These are phyloP conservation scores for Brachycybe producta DNA, from an alignment of 2,888 invertebrate species.

Conservation along the genomic window DNA sequence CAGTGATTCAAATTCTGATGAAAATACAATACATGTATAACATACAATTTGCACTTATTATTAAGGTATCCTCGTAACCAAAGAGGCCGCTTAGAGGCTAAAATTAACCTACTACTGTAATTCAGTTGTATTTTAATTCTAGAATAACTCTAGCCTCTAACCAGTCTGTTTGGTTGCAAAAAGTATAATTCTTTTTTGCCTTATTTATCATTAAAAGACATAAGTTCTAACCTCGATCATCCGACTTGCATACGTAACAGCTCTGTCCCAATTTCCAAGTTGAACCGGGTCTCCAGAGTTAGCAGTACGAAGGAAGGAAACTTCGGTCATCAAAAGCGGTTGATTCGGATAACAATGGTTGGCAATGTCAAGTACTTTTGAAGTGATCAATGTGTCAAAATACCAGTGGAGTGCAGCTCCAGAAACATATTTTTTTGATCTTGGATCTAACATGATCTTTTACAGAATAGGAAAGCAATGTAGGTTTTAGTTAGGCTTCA, in stretches of 20 bases:
- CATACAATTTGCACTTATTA: no score
- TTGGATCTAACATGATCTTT: slow-evolving; percentile 31
- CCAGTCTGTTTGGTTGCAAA: no score
- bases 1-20: slow-evolving; percentile 13
- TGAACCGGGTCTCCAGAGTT: neutral
- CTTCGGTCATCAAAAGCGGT: slow-evolving; percentile 7
- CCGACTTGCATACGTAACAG: slow-evolving; percentile 1
- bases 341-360: slow-evolving; percentile 4
- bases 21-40: neutral
- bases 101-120: no score
- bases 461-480: no score
- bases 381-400: slow-evolving; percentile 47
- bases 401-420: slow-evolving; percentile 81
- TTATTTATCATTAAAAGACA: no score
- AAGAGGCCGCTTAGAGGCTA: no score
- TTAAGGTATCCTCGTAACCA: no score
- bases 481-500: no score
- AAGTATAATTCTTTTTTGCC: no score
- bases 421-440: slow-evolving; percentile 48
- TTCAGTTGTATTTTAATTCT: no score
- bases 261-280: slow-evolving; percentile 13
- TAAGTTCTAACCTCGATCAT: slow-evolving; percentile 4
- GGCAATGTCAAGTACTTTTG: slow-evolving; percentile 2
- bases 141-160: no score
- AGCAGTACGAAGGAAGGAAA: neutral